A percentile compares a stretch with the other conserved stretches of the same genome.
Conservation (phyloP, 2,113 vertebrate genomes). For the Periophthalmodon schlosseri region DNA sequence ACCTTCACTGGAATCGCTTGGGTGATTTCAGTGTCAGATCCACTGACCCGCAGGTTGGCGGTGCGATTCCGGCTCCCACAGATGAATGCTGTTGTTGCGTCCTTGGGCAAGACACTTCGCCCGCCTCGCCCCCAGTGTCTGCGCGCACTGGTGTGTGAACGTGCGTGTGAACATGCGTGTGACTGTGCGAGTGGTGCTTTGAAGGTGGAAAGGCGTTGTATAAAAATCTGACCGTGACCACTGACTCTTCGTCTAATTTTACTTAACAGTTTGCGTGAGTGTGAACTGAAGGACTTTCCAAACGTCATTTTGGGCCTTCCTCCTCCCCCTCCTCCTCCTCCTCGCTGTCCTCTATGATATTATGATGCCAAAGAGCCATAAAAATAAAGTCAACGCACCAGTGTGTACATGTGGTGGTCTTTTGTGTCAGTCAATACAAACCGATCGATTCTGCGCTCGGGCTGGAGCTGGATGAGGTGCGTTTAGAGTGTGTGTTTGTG, state of each 20-base stretch:
- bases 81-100: too few relatives aligned
- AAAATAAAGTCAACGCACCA: constrained; percentile 61
- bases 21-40: too few relatives aligned
- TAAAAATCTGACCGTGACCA: too few relatives aligned
- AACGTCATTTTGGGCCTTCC: constrained; percentile 6
- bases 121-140: too few relatives aligned
- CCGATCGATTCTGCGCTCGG: constrained; percentile 56
- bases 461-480: constrained; percentile 34
- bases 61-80: too few relatives aligned
- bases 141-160: too few relatives aligned
- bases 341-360: neutral
- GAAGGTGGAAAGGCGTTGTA: too few relatives aligned
- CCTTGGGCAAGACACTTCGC: too few relatives aligned
- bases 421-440: constrained; percentile 59
- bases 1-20: too few relatives aligned
- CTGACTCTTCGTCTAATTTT: neutral
- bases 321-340: neutral
- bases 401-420: constrained; percentile 40
- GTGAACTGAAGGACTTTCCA: neutral
- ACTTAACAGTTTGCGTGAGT: neutral
- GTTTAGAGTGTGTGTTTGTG: neutral
- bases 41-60: too few relatives aligned
- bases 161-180: too few relatives aligned
- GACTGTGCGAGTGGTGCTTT: too few relatives aligned
- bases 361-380: constrained; percentile 25